Base-by-base conservation (phyloP, 1,140 invertebrate species). In the Vanessa atalanta region DNA sequence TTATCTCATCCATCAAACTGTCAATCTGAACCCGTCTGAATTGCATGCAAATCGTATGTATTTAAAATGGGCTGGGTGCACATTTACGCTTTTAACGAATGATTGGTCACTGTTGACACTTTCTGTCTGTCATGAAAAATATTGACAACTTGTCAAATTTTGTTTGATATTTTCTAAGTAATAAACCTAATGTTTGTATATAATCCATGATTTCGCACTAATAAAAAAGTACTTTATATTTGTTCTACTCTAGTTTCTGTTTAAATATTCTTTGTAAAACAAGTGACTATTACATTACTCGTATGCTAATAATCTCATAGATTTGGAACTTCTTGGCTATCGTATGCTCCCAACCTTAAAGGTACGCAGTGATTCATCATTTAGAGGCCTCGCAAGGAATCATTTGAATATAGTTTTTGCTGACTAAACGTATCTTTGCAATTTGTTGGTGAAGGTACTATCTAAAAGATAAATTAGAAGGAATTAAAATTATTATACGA, bases 1-100 rank as follows among this genome's bases (percentile, higher is more conserved):
- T 75, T 76, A 76, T 76, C 75, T 72, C 72, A 69, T 73, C 71
- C 53, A 69, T 75, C 76, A 75, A 72, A 57, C 51, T 75, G 69
- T 73, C 76, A 74, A 72, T 78, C 72, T 57, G 63, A 37, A 50
- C 51, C 48, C 53, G 60, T 47, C 66, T 60, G 70, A 50, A 60
- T 23, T 57, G 53, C 60, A 72, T 67, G 60, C 65, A 63, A 63
- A 55, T 61, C 50, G 51, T 50, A 57, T 68, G 65, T 50, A 55
- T 63, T 65, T 57, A 64, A 48, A 63, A 60, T 63, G 50, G 57
- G 68, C 57, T 63, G 47, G 23, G 57, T 70, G 57, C 47, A 70
- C 68, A 70, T 37, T 57, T 57, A 57, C 23, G 16, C 53, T 57
- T 26, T 57, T 57, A 16, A 23, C 53, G n/a, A 57, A 57, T 57